Base-by-base conservation (phyloP, 2,797 vertebrate genomes). In the Australoheros facetus region DNA sequence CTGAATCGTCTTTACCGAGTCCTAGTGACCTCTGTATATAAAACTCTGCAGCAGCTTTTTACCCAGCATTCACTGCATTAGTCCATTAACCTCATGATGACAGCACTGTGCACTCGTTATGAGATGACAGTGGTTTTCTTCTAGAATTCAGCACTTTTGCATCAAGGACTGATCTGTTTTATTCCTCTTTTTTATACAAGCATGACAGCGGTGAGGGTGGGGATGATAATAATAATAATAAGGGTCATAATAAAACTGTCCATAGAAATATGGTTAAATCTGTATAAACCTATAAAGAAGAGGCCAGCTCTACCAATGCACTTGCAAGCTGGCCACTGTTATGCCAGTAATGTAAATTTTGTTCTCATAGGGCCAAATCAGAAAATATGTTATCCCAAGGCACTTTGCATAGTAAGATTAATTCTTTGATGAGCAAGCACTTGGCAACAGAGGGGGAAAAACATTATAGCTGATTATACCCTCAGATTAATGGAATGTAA, bases 41-140 rank as follows among this genome's bases (percentile, higher is more conserved):
- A 71, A 9, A 26, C 72, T 71, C 81, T 83, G 85, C 75, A 53
- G 48, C 5, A 30, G 17, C 39, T 55, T 88, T 79, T 80, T 75
- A 86, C 58, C 70, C 55, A 70, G 81, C 79, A 81, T 56, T 79
- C 62, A 59, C 66, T 76, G 76, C 81, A 83, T 78, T 80, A 84
- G 81, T 86, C 80, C 78, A 92, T 91, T 91, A 90, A 91, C 72
- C 77, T 89, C 55, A 71, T 39, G 48, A 81, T 78, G 55, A 28
- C 13, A 75, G 45, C 54, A n/a, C 34, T 28, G 9, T 57, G 70
- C 82, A 75, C 56, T 71, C 16, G 14, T 77, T 26, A 57, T 81
- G 11, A 76, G 86, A 85, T 79, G 42, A 57, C 3, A 86, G 69
- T 69, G 37, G 14, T 8, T 51, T 12, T 64, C 51, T 45, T 62